Evolutionary conservation across 2,888 invertebrate species (phyloP).

Genomic region (Cenopis cana): DNA sequence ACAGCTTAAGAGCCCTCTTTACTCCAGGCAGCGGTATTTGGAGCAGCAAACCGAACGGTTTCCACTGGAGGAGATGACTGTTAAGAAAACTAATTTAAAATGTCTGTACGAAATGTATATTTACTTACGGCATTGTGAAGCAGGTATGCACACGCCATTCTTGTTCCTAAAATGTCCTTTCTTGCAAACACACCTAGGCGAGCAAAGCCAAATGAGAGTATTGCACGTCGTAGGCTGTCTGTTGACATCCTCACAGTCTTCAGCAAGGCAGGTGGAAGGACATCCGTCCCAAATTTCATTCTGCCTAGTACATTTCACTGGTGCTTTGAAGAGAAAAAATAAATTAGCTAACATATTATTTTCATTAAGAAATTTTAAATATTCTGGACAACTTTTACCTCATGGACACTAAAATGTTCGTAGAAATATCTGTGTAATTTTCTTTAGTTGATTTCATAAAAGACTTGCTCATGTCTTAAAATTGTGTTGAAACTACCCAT

Average conservation of each 20-base stretch:
- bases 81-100: too few relatives aligned
- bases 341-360: not conserved
- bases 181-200: conserved; percentile 45
- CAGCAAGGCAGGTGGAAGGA: conserved; percentile 41
- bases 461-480: too few relatives aligned
- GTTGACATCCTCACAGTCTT: conserved; percentile 41
- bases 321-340: conserved; percentile 28
- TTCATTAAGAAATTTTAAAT: too few relatives aligned
- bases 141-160: conserved; percentile 43
- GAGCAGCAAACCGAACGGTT: too few relatives aligned
- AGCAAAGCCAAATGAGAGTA: conserved; percentile 41
- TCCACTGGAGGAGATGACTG: too few relatives aligned
- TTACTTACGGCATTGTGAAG: conserved; percentile 39
- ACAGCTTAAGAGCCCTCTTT: too few relatives aligned
- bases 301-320: conserved; percentile 45
- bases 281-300: conserved; percentile 46
- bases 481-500: not conserved
- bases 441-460: too few relatives aligned
- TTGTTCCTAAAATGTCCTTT: conserved; percentile 44
- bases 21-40: too few relatives aligned
- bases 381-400: too few relatives aligned
- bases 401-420: too few relatives aligned
- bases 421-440: too few relatives aligned
- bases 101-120: not conserved
- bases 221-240: conserved; percentile 41